Base-by-base conservation (phyloP, 2,888 invertebrate species). In the Panopea generosa region DNA sequence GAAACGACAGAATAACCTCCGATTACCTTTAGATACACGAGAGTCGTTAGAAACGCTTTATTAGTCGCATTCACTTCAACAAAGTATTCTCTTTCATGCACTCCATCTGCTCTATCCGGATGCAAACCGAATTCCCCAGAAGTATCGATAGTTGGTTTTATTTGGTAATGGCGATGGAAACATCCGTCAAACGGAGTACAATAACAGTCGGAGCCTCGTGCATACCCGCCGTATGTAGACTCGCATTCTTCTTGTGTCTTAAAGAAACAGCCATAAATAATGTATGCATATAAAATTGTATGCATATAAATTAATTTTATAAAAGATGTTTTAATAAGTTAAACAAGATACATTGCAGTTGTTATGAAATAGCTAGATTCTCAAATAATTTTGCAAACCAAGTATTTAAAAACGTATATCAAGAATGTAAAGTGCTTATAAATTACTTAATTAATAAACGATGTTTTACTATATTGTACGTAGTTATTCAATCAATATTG, bases 11-110 rank as follows among this genome's bases (percentile, higher is more conserved):
- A n/a, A n/a, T n/a, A n/a, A n/a, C n/a, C n/a, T n/a, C n/a, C n/a
- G n/a, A n/a, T 49, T 61, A 85, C 87, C 83, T 87, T 81, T 7
- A 62, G 69, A 2, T 49, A 66, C 3, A 68, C 11, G 16, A 67
- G 57, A 0, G 86, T 81, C 27, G 69, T 74, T 1, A 86, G 66
- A 6, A 69, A 68, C 16, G 86, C 87, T 14, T 69, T 78, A 60
- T 87, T 87, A n/a, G 65, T 70, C 2, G 73, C 86, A 18, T 69
- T 79, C 16, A 87, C 74, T 61, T 84, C 79, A 26, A 86, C 69
- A 60, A 57, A 82, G 53, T 85, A 87, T 50, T 87, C 87, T 38
- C 69, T 61, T 29, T 87, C 84, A 68, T 86, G 87, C 2, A 81
- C 67, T 16, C 85, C 86, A 9, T 56, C 43, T 18, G 71, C 60